Conservation (phyloP, 2,113 vertebrate genomes). For the Toxostoma redivivum region DNA sequence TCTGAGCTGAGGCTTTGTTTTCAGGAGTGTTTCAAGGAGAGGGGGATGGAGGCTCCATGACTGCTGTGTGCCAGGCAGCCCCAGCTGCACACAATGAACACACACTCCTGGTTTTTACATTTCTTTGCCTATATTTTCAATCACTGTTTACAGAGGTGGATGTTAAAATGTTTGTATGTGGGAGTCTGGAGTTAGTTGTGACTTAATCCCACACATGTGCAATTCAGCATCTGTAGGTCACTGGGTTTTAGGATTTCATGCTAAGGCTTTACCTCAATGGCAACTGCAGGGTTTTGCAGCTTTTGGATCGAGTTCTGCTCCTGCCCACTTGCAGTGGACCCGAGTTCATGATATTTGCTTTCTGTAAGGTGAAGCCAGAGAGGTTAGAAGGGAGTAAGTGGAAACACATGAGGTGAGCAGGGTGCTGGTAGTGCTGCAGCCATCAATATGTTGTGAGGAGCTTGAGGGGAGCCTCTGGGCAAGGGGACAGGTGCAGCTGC, state of each 20-base stretch:
- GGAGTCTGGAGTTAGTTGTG: background rate
- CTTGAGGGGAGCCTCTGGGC: background rate
- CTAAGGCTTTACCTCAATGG: background rate
- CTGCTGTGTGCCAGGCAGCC: background rate
- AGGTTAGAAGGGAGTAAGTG: background rate
- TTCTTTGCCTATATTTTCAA: background rate
- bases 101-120: background rate
- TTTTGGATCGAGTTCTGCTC: background rate
- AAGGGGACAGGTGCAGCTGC: background rate
- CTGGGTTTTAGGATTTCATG: background rate
- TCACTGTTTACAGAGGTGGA: background rate
- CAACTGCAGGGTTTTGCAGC: background rate
- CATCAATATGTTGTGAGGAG: fast-evolving
- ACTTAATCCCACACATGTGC: background rate
- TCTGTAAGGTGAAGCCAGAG: background rate
- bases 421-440: background rate
- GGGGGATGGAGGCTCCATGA: background rate
- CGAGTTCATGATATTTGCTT: background rate
- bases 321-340: background rate
- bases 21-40: background rate
- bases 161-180: background rate
- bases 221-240: fast-evolving
- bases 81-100: fast-evolving
- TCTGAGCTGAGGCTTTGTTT: constrained; percentile 8
- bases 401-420: fast-evolving